Percentiles rank a stretch among this genome's conserved stretches.
phyloP scores from a whole-genome alignment of 2,888 invertebrate species.

The Tipula lateralis region DNA sequence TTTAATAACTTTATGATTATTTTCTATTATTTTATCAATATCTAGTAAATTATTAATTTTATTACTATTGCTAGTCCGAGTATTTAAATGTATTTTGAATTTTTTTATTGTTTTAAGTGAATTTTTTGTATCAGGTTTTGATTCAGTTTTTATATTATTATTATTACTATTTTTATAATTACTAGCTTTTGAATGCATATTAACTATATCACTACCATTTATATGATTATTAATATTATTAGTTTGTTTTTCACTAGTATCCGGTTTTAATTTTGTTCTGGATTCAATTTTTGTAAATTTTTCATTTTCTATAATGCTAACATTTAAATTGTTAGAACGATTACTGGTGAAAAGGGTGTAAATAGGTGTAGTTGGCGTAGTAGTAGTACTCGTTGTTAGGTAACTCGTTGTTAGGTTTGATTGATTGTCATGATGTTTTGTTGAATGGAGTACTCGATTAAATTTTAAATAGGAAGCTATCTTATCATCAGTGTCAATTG shows the following conservation, averaged over 20 bases:
- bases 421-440: constrained; percentile 33
- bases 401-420: constrained; percentile 16
- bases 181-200: background rate
- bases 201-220: constrained; percentile 4
- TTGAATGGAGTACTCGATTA: constrained; percentile 36
- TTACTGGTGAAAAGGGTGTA: background rate
- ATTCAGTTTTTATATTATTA: background rate
- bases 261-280: background rate
- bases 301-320: background rate
- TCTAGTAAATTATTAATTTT: constrained; percentile 1
- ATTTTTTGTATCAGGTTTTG: background rate
- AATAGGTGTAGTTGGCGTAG: constrained; percentile 11
- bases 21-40: background rate
- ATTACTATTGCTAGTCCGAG: background rate
- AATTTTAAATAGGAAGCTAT: constrained; percentile 30
- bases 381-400: constrained; percentile 20
- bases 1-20: background rate
- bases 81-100: background rate
- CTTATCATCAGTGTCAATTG: background rate
- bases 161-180: background rate
- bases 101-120: background rate
- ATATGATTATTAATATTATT: background rate
- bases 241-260: background rate
- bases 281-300: background rate
- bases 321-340: background rate